These are phyloP conservation scores for Gallinago stenura DNA, from an alignment of 2,797 vertebrate genomes.

Conservation along the genomic window DNA sequence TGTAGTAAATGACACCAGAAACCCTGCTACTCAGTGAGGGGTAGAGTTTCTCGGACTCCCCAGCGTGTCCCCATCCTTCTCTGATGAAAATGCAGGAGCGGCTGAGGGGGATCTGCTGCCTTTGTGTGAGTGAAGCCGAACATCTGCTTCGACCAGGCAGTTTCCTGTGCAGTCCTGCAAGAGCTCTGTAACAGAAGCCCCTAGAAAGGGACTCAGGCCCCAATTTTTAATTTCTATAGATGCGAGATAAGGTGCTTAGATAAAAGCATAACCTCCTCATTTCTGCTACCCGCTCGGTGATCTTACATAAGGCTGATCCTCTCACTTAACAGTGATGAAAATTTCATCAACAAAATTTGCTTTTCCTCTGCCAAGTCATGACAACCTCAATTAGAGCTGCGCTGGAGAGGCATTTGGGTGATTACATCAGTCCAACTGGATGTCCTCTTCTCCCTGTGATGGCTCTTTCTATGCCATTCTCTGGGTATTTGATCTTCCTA, in stretches of 20 bases:
- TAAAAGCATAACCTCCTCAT: not conserved
- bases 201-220: not conserved
- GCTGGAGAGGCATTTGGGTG: constrained; percentile 23
- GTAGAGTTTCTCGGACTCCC: not conserved
- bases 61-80: not conserved
- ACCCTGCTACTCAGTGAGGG: not conserved
- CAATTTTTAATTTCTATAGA: not conserved
- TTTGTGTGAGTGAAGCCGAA: not conserved
- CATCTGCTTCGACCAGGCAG: constrained; percentile 8
- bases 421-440: constrained; percentile 51
- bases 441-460: constrained; percentile 45
- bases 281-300: not conserved
- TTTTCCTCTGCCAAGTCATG: constrained; percentile 66
- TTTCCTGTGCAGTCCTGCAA: constrained; percentile 29
- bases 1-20: constrained; percentile 31
- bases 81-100: not conserved
- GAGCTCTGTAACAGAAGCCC: not conserved
- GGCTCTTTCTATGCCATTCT: constrained; percentile 39
- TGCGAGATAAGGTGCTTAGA: not conserved
- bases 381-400: constrained; percentile 43
- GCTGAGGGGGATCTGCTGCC: not conserved
- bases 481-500: constrained; percentile 39
- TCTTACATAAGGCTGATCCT: constrained; percentile 21
- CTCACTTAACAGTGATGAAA: constrained; percentile 54
- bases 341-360: constrained; percentile 63